phyloP scores from a whole-genome alignment of 2,888 invertebrate genomes.

The Proisotoma minuta region DNA sequence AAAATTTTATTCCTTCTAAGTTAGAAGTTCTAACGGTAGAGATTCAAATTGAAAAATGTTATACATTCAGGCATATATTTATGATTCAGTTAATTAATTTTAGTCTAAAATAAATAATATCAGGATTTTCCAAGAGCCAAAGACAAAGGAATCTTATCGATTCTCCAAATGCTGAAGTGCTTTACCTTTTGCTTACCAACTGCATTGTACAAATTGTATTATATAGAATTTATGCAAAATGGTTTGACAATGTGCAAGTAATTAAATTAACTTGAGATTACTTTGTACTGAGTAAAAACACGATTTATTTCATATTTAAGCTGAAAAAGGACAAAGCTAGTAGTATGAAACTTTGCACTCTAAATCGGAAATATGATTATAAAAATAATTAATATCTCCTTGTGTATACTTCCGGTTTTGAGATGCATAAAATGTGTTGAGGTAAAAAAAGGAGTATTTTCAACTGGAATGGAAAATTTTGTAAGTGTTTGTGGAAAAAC shows the following conservation, averaged over 20 bases:
- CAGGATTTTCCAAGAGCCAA: too few relatives aligned
- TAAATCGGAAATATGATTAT: background rate
- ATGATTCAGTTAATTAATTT: too few relatives aligned
- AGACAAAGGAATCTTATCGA: too few relatives aligned
- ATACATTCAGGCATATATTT: too few relatives aligned
- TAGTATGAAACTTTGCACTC: constrained; percentile 2
- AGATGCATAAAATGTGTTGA: background rate
- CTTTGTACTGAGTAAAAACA: background rate
- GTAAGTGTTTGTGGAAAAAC: constrained; percentile 1
- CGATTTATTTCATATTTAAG: background rate
- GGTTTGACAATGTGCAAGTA: too few relatives aligned
- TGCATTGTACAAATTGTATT: too few relatives aligned
- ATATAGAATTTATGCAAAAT: too few relatives aligned
- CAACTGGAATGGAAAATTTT: constrained; percentile 5
- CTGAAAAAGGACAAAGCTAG: constrained; percentile 5
- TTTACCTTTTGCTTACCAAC: too few relatives aligned
- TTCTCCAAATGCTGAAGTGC: too few relatives aligned
- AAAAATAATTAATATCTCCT: background rate
- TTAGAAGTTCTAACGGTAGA: too few relatives aligned
- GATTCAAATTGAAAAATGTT: constrained; percentile 25
- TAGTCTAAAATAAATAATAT: too few relatives aligned
- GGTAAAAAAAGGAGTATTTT: constrained; percentile 6
- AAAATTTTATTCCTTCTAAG: constrained; percentile 25
- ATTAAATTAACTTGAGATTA: background rate
- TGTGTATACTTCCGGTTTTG: background rate